Percentiles rank a stretch among this genome's conserved stretches.
Evolutionary conservation across 2,113 vertebrate genomes (phyloP).

Genomic region (Saccopteryx bilineata): DNA sequence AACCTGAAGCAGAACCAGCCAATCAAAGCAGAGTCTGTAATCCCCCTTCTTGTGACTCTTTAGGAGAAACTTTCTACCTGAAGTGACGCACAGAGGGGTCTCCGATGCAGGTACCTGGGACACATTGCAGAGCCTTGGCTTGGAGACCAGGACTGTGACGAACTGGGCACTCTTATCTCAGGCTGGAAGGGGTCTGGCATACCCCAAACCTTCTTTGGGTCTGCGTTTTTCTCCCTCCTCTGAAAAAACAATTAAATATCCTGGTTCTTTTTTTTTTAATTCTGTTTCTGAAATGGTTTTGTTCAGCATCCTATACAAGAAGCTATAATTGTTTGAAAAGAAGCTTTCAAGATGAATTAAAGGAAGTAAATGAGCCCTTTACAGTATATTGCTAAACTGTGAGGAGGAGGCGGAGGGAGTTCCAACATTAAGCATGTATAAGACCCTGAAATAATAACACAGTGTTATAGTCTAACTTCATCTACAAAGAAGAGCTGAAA

Average conservation of each 20-base stretch:
- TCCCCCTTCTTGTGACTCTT: slow-evolving; percentile 53
- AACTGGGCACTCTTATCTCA: not conserved
- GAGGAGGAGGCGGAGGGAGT: not conserved
- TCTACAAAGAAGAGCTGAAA: slow-evolving; percentile 6
- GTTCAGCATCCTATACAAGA: not conserved
- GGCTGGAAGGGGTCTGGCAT: not conserved
- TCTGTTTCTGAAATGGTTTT: slow-evolving; percentile 21
- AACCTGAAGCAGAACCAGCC: not conserved
- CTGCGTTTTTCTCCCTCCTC: not conserved
- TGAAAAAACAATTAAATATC: not conserved
- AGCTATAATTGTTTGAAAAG: not conserved
- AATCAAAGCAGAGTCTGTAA: slow-evolving; percentile 42
- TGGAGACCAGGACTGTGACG: not conserved
- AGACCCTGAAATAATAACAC: slow-evolving; percentile 38
- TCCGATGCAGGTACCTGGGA: slow-evolving; percentile 48
- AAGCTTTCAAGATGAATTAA: not conserved
- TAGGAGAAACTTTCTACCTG: slow-evolving; percentile 43
- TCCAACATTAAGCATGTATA: not conserved
- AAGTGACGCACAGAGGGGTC: slow-evolving; percentile 32
- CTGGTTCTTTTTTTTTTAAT: not conserved
- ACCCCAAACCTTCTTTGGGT: not conserved
- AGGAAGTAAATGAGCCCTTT: slow-evolving; percentile 10
- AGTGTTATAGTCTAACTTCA: not conserved
- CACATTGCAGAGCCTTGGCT: not conserved
- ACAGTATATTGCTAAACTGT: not conserved